Conservation (phyloP, 2,113 vertebrate genomes). For the Aegithalos caudatus region DNA sequence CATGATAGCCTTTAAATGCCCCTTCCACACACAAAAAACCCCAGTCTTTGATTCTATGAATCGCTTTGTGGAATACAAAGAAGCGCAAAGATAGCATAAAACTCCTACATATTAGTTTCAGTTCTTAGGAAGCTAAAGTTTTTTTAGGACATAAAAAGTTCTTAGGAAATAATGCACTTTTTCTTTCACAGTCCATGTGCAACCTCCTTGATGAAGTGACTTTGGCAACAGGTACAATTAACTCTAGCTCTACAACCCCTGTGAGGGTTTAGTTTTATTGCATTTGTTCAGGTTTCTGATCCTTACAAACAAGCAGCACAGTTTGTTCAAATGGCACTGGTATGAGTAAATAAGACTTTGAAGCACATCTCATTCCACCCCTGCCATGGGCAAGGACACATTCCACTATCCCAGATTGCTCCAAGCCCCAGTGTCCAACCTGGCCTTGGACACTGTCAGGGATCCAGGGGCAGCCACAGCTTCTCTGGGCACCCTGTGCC, state of each 20-base stretch:
- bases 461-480: background rate
- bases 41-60: fast-evolving
- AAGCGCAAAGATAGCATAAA: background rate
- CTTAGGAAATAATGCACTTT: background rate
- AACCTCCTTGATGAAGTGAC: background rate
- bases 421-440: background rate
- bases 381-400: background rate
- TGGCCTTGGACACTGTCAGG: background rate
- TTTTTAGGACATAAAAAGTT: background rate
- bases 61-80: background rate
- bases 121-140: background rate
- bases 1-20: fast-evolving
- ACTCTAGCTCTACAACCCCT: background rate
- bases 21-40: background rate
- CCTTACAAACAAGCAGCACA: background rate
- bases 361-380: background rate
- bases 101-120: background rate
- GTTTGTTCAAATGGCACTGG: background rate
- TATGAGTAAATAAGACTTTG: background rate
- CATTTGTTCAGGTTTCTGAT: background rate
- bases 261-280: background rate
- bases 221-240: background rate
- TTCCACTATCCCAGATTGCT: background rate
- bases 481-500: background rate
- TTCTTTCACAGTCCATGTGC: background rate